Evolutionary conservation across 2,888 invertebrate species (phyloP), one percentile per base, ranked within the genome.

Genomic region (Xylota segnis): DNA sequence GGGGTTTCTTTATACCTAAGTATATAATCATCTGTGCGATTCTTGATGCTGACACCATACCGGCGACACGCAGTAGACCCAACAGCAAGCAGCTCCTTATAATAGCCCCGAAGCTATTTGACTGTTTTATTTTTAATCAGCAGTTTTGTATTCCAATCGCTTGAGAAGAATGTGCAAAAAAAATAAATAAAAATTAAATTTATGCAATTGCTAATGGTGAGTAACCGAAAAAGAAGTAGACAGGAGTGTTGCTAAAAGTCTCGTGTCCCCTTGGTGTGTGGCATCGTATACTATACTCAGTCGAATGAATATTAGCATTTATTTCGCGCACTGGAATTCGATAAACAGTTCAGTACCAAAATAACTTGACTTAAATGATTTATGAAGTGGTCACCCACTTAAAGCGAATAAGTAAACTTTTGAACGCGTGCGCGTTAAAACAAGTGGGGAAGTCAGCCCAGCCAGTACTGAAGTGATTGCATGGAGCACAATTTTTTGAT

Each of bases 61-160:
- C 23, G 23, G 23, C 23, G 23, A 23, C 23, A 43, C 2, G 16
- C 12, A 18, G 7, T 16, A 45, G 43, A 54, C 52, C 12, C 10
- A 78, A 59, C 52, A 14, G 18, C 16, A 79, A 23, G 18, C 16
- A 79, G 14, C 47, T 58, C 56, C 40, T 16, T 56, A 56, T 70
- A 29, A 56, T 70, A 29, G 23, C 37, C 40, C 40, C 32, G 7
- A 40, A 70, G 29, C 54, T 37, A 27, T 70, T 23, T 68, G n/a
- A 29, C 4, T 58, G 50, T 50, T 54, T 50, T 56, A 16, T 58
- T 65, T 71, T 61, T 81, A 84, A 84, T 84, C 23, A 84, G 75
- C 84, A 75, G 7, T 71, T 84, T 81, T 14, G 71, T 84, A 84
- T 81, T 81, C 84, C 54, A 61, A 63, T 45, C 71, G 59, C 59